Evolutionary conservation across 2,888 invertebrate genomes (phyloP).

Genomic region (Yponomeuta evonymella): DNA sequence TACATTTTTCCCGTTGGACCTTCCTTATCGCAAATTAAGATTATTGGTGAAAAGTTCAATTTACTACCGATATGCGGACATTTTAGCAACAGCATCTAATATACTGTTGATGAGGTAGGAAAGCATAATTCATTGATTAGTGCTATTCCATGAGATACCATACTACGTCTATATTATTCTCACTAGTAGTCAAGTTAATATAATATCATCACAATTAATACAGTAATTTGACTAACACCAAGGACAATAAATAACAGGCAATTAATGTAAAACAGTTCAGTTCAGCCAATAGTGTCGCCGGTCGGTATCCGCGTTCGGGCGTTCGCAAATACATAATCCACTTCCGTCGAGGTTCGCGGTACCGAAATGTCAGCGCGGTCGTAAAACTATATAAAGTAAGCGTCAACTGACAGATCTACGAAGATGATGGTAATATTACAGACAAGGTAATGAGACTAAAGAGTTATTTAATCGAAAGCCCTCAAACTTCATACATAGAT

Average conservation of each 20-base stretch:
- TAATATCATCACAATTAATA: not conserved
- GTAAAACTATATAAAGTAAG: conserved; percentile 34
- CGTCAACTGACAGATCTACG: not conserved
- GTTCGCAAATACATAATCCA: conserved; percentile 24
- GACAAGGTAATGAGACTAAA: not conserved
- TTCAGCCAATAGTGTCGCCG: not conserved
- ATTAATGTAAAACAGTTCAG: not conserved
- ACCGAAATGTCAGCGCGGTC: conserved; percentile 51
- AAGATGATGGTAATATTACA: not conserved
- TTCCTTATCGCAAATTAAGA: no score
- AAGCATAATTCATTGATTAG: no score
- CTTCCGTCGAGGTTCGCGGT: conserved; percentile 51
- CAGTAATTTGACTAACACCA: not conserved
- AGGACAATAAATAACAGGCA: not conserved
- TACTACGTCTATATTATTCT: no score
- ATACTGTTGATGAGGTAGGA: no score
- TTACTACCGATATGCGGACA: no score
- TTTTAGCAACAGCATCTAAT: no score
- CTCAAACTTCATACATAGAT: no score
- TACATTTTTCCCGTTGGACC: no score
- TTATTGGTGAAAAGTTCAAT: no score
- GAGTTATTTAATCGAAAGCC: not conserved
- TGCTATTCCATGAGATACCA: no score
- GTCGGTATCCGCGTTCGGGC: conserved; percentile 23
- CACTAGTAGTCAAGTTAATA: not conserved